Percentiles rank a stretch among this genome's conserved stretches.
phyloP scores from a whole-genome alignment of 2,888 invertebrate species.

The Drosophila limbata region DNA sequence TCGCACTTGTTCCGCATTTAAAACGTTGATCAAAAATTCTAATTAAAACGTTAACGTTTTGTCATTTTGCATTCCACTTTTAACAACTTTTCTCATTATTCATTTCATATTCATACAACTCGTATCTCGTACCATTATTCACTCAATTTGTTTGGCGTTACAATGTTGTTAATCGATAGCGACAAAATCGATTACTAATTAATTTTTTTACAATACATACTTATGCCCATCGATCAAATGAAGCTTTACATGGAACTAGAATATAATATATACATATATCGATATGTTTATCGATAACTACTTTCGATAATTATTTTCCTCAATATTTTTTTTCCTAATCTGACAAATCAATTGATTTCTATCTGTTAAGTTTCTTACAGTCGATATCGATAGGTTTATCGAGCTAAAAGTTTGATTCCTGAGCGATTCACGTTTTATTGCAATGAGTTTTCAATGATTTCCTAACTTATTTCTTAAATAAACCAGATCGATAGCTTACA shows the following conservation, averaged over 20 bases:
- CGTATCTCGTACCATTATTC: neutral
- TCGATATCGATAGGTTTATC: neutral
- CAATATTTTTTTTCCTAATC: too few relatives aligned
- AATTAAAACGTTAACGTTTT: slow-evolving; percentile 16
- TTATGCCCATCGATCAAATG: neutral
- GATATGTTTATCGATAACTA: too few relatives aligned
- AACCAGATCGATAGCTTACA: too few relatives aligned
- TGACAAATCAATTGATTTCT: too few relatives aligned
- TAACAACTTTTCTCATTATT: slow-evolving; percentile 5
- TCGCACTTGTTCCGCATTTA: neutral
- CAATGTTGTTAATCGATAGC: slow-evolving; percentile 4
- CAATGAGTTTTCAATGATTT: too few relatives aligned
- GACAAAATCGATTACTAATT: neutral
- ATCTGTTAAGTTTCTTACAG: too few relatives aligned
- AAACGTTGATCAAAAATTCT: slow-evolving; percentile 11
- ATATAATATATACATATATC: too few relatives aligned
- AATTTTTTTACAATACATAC: neutral
- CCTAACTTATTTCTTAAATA: neutral
- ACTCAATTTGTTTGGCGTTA: neutral
- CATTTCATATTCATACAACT: neutral
- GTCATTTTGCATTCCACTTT: slow-evolving; percentile 1
- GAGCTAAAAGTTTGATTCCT: neutral
- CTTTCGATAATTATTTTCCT: too few relatives aligned
- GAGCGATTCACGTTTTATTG: too few relatives aligned
- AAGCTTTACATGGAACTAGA: neutral